Evolutionary conservation across 2,113 vertebrate species (phyloP).

Genomic region (Agapornis roseicollis): DNA sequence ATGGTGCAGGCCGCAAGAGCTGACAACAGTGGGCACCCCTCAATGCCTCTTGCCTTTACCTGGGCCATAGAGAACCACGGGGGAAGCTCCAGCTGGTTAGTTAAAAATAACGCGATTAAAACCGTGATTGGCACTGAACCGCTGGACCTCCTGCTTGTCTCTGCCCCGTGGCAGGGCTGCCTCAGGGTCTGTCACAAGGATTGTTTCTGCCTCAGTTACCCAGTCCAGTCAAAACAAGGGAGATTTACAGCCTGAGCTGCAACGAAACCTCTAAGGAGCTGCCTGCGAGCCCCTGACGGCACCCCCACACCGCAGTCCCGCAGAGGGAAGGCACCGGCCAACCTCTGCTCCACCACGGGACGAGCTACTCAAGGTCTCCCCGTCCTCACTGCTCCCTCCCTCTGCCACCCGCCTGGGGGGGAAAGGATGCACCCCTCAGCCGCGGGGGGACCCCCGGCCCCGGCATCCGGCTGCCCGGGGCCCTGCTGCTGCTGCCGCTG

Average conservation of each 20-base stretch:
- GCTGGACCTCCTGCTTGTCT: background rate
- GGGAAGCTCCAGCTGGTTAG: background rate
- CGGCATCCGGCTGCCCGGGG: background rate
- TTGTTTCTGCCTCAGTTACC: constrained; percentile 23
- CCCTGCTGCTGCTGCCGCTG: background rate
- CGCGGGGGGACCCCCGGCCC: background rate
- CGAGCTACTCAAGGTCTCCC: background rate
- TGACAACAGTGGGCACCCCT: background rate
- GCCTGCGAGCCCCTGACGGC: background rate
- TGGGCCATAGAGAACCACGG: background rate
- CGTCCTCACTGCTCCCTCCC: background rate
- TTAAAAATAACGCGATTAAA: background rate
- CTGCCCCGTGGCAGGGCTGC: background rate
- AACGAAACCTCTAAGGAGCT: background rate
- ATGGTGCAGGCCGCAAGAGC: background rate
- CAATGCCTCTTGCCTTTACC: background rate
- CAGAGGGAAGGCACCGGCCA: background rate
- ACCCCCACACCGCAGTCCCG: background rate
- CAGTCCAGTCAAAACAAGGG: background rate
- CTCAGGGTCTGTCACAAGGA: background rate
- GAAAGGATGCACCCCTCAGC: background rate
- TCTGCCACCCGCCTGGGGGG: background rate
- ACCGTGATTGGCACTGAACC: background rate
- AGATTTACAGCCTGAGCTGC: background rate
- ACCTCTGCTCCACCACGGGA: background rate